Percentiles rank a stretch among this genome's conserved stretches.
Evolutionary conservation across 64 coral and sea anemone genomes (phyloP).

Genomic region (Stichodactyla helianthus): DNA sequence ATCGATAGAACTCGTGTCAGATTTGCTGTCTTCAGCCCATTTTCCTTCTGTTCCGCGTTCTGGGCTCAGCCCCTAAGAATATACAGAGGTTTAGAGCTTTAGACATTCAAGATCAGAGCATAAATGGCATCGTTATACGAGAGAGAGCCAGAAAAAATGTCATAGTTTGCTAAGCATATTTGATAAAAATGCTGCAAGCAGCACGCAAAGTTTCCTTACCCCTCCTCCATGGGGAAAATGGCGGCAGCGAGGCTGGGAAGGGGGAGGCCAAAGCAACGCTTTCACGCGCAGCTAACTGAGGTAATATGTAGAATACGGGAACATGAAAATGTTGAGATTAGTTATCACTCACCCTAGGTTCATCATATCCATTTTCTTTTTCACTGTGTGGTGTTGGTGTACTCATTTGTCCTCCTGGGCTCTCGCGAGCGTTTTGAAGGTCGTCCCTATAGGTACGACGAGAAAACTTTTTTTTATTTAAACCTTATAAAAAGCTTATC

Average conservation of each 20-base stretch:
- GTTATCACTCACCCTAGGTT: background rate
- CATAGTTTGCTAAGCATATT: no score
- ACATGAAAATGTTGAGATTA: no score
- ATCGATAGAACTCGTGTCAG: slow-evolving; percentile 48
- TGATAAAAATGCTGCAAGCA: no score
- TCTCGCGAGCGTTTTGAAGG: slow-evolving; percentile 19
- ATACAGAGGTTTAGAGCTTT: background rate
- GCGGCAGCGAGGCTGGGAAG: no score
- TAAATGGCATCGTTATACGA: no score
- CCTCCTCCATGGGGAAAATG: no score
- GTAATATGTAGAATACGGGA: no score
- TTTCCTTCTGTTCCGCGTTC: slow-evolving; percentile 28
- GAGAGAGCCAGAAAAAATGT: no score
- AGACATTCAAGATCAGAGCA: no score
- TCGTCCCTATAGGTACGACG: background rate
- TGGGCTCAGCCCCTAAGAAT: background rate
- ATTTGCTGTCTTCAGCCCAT: slow-evolving; percentile 50
- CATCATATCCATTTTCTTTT: background rate
- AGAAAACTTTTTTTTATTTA: background rate
- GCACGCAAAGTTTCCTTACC: no score
- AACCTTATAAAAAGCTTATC: background rate
- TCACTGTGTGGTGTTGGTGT: slow-evolving; percentile 30
- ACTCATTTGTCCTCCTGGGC: slow-evolving; percentile 52
- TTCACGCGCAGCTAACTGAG: no score
- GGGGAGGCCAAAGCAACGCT: no score